phyloP scores from a whole-genome alignment of 35 echinoderm and acorn worm species.

The Lytechinus variegatus region DNA sequence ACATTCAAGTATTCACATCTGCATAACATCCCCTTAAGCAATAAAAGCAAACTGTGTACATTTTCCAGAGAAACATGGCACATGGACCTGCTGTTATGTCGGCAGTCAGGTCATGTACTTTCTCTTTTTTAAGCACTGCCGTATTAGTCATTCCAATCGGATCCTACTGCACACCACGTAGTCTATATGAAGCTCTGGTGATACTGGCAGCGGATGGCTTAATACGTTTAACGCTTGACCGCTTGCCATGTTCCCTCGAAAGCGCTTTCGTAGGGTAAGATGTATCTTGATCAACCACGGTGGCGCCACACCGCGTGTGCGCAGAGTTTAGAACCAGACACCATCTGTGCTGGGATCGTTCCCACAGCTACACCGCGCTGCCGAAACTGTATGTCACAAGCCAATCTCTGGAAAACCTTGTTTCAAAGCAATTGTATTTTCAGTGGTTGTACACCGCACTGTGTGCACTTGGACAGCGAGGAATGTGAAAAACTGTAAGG shows the following conservation, averaged over 20 bases:
- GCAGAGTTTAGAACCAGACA: neutral
- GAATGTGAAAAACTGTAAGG: neutral
- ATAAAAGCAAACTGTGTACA: constrained; percentile 13
- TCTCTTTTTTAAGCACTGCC: neutral
- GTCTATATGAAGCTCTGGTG: neutral
- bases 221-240: constrained; percentile 24
- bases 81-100: neutral
- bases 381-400: neutral
- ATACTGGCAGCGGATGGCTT: neutral
- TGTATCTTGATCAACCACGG: neutral
- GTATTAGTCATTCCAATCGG: neutral
- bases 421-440: neutral
- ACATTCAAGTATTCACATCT: neutral
- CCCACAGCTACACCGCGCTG: neutral
- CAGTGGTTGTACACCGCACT: neutral
- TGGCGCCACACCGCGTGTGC: constrained; percentile 5
- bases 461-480: neutral
- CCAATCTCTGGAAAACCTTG: neutral
- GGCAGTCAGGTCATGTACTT: neutral
- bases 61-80: constrained; percentile 1
- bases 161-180: neutral
- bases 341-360: neutral
- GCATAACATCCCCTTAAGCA: neutral
- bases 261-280: neutral
- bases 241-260: constrained; percentile 1